Conservation (phyloP, 2,797 vertebrate genomes). For the Phataginus tricuspis region DNA sequence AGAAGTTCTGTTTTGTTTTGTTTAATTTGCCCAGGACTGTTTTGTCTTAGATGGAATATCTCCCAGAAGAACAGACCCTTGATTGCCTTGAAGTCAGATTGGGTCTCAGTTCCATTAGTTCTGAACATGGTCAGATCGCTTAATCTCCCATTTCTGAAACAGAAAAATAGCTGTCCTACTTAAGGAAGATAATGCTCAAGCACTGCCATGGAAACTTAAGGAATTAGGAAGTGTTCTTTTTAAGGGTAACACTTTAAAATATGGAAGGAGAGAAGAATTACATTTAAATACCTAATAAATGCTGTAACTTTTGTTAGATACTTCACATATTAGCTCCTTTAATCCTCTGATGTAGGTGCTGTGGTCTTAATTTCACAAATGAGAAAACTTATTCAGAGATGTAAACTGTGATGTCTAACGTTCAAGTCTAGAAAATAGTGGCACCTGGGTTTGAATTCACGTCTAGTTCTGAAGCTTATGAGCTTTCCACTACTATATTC, state of each 20-base stretch:
- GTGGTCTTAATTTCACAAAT: not conserved
- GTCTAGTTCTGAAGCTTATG: not conserved
- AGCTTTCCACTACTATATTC: not conserved
- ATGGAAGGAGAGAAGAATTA: not conserved
- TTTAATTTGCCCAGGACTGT: not conserved
- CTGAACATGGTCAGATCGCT: not conserved
- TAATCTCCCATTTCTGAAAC: not conserved
- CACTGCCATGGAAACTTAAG: not conserved
- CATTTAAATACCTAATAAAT: not conserved
- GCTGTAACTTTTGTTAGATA: not conserved
- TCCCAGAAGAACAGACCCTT: constrained; percentile 19
- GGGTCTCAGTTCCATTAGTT: not conserved
- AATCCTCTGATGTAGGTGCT: not conserved
- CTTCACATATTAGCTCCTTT: not conserved
- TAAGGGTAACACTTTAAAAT: not conserved
- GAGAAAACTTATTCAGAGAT: not conserved
- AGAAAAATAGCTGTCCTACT: not conserved
- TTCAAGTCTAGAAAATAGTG: not conserved
- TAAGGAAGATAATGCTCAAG: not conserved
- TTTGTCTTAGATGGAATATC: constrained; percentile 8
- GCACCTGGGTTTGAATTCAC: not conserved
- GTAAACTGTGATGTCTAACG: not conserved
- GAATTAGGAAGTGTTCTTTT: not conserved
- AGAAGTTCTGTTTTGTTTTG: not conserved
- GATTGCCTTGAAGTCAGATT: constrained; percentile 17